Conservation (phyloP, 2,113 vertebrate genomes). For the Aplodontia rufa region DNA sequence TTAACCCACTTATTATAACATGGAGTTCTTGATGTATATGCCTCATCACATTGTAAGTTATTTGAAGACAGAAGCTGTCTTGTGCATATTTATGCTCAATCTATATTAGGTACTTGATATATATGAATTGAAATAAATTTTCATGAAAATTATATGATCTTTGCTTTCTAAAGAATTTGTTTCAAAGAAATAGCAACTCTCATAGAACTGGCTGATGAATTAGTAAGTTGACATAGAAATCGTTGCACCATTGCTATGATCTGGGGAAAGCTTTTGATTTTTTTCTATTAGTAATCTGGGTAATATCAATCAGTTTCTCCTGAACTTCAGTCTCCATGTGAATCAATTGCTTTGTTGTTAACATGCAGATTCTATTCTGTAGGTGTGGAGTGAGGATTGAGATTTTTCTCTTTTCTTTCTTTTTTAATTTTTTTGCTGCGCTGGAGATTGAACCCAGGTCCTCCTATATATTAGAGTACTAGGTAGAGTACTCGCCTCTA, state of each 20-base stretch:
- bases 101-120: not conserved
- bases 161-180: not conserved
- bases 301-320: not conserved
- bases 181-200: not conserved
- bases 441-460: too few species aligned
- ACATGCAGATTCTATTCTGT: not conserved
- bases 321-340: not conserved
- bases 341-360: not conserved
- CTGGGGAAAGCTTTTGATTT: not conserved
- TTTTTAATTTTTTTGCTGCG: too few species aligned
- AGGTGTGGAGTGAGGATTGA: not conserved
- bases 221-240: not conserved
- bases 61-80: not conserved
- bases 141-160: not conserved
- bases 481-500: too few species aligned
- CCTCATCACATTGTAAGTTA: not conserved
- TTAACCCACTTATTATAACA: not conserved
- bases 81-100: not conserved
- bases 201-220: not conserved
- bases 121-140: not conserved
- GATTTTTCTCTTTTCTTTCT: too few species aligned
- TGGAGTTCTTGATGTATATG: not conserved
- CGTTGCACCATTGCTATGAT: not conserved
- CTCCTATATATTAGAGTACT: too few species aligned
- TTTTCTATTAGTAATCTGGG: not conserved